Conservation (phyloP, 1,140 invertebrate genomes). For the Bombus waltoni region DNA sequence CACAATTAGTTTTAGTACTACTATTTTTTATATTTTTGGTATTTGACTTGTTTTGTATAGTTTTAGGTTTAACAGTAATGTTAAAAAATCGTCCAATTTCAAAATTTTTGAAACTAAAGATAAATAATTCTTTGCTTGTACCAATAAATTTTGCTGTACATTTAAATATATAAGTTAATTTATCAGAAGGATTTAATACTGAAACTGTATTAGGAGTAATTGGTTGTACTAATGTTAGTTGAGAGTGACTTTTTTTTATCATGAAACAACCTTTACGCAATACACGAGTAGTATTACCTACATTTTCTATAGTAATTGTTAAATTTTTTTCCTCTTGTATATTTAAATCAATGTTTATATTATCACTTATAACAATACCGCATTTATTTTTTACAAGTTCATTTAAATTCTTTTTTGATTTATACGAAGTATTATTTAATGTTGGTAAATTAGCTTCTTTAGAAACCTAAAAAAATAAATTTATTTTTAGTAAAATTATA, state of each 20-base stretch:
- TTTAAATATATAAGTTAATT: constrained; percentile 77
- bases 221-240: constrained; percentile 75
- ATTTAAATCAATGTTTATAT: constrained; percentile 74
- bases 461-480: constrained; percentile 26
- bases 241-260: constrained; percentile 71
- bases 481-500: not conserved
- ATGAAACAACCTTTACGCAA: constrained; percentile 74
- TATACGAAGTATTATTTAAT: constrained; percentile 14
- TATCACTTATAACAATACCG: constrained; percentile 78
- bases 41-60: constrained; percentile 41
- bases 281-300: constrained; percentile 62
- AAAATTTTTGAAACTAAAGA: constrained; percentile 84
- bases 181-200: constrained; percentile 73
- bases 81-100: constrained; percentile 83
- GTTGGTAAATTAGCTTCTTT: constrained; percentile 24
- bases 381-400: constrained; percentile 75
- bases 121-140: constrained; percentile 83
- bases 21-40: constrained; percentile 24
- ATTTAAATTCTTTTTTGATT: constrained; percentile 37
- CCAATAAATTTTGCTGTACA: constrained; percentile 84
- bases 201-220: constrained; percentile 45
- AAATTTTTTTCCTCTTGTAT: constrained; percentile 75
- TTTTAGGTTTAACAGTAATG: constrained; percentile 79
- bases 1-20: constrained; percentile 74
- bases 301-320: constrained; percentile 77